A percentile compares a stretch with the other conserved stretches of the same genome.
These are phyloP conservation scores for Spisula subtruncata DNA, from an alignment of 2,888 invertebrate genomes.

Conservation along the genomic window DNA sequence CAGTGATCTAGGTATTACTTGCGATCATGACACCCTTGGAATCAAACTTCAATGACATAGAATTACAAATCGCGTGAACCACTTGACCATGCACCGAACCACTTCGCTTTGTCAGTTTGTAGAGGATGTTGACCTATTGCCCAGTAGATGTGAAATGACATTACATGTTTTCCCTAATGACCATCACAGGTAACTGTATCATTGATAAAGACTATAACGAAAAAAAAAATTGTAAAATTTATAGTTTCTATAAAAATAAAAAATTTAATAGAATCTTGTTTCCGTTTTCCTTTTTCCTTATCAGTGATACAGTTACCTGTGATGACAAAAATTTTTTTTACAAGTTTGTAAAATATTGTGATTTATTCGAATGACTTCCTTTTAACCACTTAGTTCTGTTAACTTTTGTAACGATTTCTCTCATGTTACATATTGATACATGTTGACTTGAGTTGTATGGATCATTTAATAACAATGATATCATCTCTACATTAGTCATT, in stretches of 20 bases:
- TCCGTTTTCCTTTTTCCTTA: no score
- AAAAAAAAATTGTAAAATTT: no score
- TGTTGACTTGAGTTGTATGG: slow-evolving; percentile 11
- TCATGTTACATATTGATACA: slow-evolving; percentile 23
- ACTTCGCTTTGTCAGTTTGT: neutral
- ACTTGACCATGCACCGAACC: neutral
- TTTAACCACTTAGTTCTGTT: neutral
- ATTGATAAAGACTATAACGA: no score
- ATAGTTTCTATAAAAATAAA: no score
- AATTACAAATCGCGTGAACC: no score
- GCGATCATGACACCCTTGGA: no score
- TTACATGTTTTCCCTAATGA: neutral
- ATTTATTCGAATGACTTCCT: neutral
- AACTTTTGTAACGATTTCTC: neutral
- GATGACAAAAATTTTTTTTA: no score
- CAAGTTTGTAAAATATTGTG: neutral
- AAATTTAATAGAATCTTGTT: no score
- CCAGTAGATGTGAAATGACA: neutral
- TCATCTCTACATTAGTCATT: slow-evolving; percentile 24
- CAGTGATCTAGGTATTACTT: no score
- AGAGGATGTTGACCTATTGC: neutral
- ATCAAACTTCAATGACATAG: no score
- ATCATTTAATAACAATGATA: slow-evolving; percentile 12
- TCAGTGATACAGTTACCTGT: no score
- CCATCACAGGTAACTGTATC: no score